Evolutionary conservation across 2,888 invertebrate genomes (phyloP).

Genomic region (Anaspis maculata): DNA sequence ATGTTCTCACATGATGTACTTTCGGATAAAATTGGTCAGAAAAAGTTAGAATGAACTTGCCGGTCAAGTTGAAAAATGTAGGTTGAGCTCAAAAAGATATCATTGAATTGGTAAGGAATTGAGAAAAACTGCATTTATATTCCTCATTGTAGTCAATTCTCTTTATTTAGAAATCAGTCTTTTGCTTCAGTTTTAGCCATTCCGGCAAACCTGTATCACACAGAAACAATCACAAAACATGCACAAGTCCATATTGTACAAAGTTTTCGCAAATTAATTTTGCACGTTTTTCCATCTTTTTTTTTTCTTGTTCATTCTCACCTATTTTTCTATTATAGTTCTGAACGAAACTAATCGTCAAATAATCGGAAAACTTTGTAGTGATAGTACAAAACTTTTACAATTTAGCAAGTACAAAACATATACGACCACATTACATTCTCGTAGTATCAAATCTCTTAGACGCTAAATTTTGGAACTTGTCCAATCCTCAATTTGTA

Average conservation of each 20-base stretch:
- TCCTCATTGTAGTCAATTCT: neutral
- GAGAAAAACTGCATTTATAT: neutral
- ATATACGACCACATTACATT: conserved; percentile 21
- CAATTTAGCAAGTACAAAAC: conserved; percentile 8
- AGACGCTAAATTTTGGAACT: too few relatives aligned
- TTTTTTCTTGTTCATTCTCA: neutral
- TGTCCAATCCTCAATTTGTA: too few relatives aligned
- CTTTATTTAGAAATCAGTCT: conserved; percentile 40
- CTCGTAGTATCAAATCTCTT: conserved; percentile 6
- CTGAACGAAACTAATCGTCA: too few relatives aligned
- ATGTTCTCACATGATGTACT: too few relatives aligned
- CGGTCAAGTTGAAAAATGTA: too few relatives aligned
- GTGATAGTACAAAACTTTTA: conserved; percentile 10
- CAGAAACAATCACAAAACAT: conserved; percentile 39
- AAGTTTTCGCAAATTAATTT: conserved; percentile 18
- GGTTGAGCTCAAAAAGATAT: too few relatives aligned
- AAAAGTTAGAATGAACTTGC: too few relatives aligned
- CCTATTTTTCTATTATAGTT: neutral
- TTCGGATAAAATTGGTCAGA: too few relatives aligned
- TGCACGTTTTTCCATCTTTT: conserved; percentile 11
- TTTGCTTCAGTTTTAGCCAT: conserved; percentile 36
- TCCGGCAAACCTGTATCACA: conserved; percentile 37
- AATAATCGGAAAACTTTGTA: too few relatives aligned
- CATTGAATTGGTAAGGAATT: neutral
- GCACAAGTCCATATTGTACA: conserved; percentile 30